A percentile compares a stretch with the other conserved stretches of the same genome.
Conservation (phyloP, 1,140 invertebrate species). For the Cyrtorhinus lividipennis region DNA sequence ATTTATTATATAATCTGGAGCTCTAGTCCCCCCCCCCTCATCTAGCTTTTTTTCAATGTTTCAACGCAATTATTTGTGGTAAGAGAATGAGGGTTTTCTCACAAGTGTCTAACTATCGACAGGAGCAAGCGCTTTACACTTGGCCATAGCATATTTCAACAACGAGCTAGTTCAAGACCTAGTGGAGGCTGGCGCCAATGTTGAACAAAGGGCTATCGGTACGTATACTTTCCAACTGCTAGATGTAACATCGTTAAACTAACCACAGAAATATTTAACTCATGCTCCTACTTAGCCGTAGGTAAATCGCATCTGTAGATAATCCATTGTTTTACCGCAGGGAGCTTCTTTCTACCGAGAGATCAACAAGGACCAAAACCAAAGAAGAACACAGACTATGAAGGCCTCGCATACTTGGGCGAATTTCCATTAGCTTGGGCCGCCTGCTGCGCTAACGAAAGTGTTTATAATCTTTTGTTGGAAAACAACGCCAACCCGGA, state of each 20-base stretch:
- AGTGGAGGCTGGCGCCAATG: conserved; percentile 75
- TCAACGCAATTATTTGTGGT: no score
- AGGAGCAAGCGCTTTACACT: conserved; percentile 84
- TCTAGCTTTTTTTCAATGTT: no score
- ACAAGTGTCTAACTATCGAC: no score
- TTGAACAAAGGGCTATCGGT: conserved; percentile 83
- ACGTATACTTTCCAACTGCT: no score
- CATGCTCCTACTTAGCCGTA: not conserved
- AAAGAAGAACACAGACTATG: conserved; percentile 75
- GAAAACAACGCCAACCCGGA: conserved; percentile 87
- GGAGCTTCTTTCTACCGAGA: conserved; percentile 78
- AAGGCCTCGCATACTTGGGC: conserved; percentile 86
- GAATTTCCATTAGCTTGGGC: conserved; percentile 95
- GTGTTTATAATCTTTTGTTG: conserved; percentile 90
- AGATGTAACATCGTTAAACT: conserved; percentile 29
- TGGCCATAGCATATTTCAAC: conserved; percentile 92
- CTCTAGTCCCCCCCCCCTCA: no score
- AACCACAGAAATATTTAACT: not conserved
- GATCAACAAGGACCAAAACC: conserved; percentile 70
- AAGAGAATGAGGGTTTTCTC: no score
- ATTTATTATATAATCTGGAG: no score
- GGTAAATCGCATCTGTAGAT: no score
- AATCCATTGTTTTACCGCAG: conserved; percentile 31
- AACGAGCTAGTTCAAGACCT: conserved; percentile 89
- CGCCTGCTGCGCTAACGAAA: conserved; percentile 89